These are phyloP conservation scores for Leuciscus waleckii DNA, from an alignment of 2,797 vertebrate genomes.

Conservation along the genomic window DNA sequence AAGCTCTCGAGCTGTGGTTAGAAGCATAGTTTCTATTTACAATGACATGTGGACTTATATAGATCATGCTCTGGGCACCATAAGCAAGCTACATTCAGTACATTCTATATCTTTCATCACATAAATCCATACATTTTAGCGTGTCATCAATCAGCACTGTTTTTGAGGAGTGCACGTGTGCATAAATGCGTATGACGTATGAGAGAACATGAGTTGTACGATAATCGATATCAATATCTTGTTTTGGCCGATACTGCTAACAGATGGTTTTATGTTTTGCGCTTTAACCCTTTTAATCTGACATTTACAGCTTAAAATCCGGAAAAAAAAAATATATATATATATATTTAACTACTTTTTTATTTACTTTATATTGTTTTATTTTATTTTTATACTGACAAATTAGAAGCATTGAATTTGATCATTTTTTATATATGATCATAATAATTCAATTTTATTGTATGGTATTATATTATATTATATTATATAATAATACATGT, in stretches of 20 bases:
- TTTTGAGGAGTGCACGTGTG: too few species aligned
- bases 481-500: background rate
- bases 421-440: background rate
- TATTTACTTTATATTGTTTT: background rate
- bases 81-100: too few species aligned
- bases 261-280: background rate
- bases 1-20: too few species aligned
- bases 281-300: background rate
- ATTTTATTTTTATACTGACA: background rate
- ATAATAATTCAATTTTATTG: background rate
- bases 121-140: too few species aligned
- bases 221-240: background rate
- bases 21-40: background rate
- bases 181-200: too few species aligned
- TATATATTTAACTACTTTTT: too few species aligned
- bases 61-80: background rate
- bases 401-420: background rate
- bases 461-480: background rate
- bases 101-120: too few species aligned
- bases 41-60: background rate
- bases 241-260: background rate
- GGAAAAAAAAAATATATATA: rapidly evolving
- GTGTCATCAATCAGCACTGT: too few species aligned
- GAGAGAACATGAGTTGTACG: too few species aligned
- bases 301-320: background rate